These are phyloP conservation scores for Steatocranus sp. DNA, from an alignment of 2,797 vertebrate species.

Conservation along the genomic window DNA sequence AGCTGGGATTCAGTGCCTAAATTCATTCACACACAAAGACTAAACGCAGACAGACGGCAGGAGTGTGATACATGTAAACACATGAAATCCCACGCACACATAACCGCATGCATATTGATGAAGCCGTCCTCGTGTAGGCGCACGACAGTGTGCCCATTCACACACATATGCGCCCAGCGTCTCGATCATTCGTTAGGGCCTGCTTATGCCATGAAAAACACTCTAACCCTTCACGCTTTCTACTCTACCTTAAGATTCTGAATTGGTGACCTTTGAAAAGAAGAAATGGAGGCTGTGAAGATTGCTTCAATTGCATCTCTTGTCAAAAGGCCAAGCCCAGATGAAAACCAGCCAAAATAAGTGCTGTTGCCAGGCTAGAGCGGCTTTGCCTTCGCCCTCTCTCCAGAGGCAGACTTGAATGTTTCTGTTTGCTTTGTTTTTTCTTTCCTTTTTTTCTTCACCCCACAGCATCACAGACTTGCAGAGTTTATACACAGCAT, in stretches of 20 bases:
- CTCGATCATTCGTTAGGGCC: conserved; percentile 18
- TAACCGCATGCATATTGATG: neutral
- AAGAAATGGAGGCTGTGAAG: conserved; percentile 49
- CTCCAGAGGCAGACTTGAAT: conserved; percentile 41
- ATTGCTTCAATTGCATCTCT: conserved; percentile 52
- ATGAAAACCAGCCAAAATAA: conserved; percentile 56
- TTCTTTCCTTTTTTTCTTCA: neutral
- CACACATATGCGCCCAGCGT: neutral
- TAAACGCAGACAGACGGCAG: neutral
- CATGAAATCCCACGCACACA: neutral
- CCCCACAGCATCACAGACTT: conserved; percentile 11
- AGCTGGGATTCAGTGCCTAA: neutral
- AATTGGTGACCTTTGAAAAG: conserved; percentile 62
- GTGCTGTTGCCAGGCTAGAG: conserved; percentile 49
- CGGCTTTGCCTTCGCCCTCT: conserved; percentile 23
- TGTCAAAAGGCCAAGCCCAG: conserved; percentile 58
- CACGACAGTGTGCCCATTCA: neutral
- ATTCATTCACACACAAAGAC: neutral
- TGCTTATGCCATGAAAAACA: neutral
- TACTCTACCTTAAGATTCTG: conserved; percentile 24
- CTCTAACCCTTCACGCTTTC: neutral
- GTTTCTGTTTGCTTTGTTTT: conserved; percentile 43
- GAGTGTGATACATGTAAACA: conserved; percentile 1
- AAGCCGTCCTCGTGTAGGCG: neutral
- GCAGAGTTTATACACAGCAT: conserved; percentile 20